Evolutionary conservation across 2,113 vertebrate genomes (phyloP).

Genomic region (Xenus cinereus): DNA sequence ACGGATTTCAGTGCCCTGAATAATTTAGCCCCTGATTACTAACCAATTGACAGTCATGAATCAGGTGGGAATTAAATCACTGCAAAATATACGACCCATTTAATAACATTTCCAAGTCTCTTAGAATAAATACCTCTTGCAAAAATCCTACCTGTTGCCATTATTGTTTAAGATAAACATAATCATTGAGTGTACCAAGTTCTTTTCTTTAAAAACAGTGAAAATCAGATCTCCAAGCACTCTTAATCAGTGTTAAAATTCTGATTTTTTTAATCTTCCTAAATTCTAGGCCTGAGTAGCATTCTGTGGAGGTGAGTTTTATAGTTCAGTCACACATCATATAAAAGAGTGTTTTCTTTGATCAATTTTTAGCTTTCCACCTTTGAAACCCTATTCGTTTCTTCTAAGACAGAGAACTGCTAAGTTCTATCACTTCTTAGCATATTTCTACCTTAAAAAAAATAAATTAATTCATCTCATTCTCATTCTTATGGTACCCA

Average conservation of each 20-base stretch:
- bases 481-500: background rate
- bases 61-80: background rate
- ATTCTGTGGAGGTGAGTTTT: constrained; percentile 16
- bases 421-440: background rate
- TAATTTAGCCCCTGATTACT: background rate
- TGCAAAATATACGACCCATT: background rate
- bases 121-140: background rate
- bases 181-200: background rate
- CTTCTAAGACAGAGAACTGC: background rate
- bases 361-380: constrained; percentile 19
- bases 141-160: background rate
- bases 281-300: background rate
- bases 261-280: background rate
- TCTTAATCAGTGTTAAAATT: background rate
- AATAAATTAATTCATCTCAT: background rate
- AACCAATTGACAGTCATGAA: background rate
- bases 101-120: background rate
- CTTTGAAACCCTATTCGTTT: background rate
- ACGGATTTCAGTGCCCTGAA: background rate
- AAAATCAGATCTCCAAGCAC: background rate
- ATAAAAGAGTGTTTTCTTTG: constrained; percentile 8
- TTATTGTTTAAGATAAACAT: background rate
- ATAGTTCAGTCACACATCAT: background rate
- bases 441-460: background rate
- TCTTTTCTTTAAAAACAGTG: background rate